phyloP scores from a whole-genome alignment of 2,888 invertebrate genomes.

The Tetrapedia diversipes region DNA sequence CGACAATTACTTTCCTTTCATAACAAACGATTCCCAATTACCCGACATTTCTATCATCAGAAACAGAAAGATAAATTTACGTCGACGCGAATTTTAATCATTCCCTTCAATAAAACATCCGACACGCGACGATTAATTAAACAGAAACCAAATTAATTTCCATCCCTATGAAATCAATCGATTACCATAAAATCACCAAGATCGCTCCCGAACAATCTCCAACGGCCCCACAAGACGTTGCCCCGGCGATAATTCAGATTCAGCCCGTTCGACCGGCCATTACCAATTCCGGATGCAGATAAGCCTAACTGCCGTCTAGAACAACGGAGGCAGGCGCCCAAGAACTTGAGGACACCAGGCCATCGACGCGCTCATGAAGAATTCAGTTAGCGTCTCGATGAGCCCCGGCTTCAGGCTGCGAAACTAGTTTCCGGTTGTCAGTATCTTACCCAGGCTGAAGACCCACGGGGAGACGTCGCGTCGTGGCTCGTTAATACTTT shows the following conservation, averaged over 20 bases:
- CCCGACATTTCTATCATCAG: too few species aligned
- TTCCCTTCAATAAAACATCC: too few species aligned
- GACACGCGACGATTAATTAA: too few species aligned
- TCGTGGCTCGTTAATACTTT: constrained; percentile 66
- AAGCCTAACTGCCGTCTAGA: constrained; percentile 62
- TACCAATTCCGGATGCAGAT: constrained; percentile 77
- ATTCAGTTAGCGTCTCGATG: constrained; percentile 54
- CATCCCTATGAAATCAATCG: neutral
- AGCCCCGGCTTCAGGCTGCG: constrained; percentile 37
- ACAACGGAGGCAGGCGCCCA: constrained; percentile 37
- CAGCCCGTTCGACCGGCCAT: constrained; percentile 71
- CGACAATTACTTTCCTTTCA: too few species aligned
- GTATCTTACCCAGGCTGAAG: constrained; percentile 47
- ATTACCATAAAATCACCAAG: neutral
- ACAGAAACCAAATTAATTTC: neutral
- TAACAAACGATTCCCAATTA: too few species aligned
- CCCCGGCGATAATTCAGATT: constrained; percentile 4
- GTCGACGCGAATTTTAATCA: too few species aligned
- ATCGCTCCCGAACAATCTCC: neutral
- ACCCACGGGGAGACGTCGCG: constrained; percentile 47
- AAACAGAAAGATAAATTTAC: too few species aligned
- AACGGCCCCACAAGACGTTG: neutral
- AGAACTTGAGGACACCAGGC: constrained; percentile 43
- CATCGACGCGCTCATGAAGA: constrained; percentile 66
- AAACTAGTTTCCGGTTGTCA: constrained; percentile 56